phyloP scores from a whole-genome alignment of 2,888 invertebrate species.

The Allophyes oxyacanthae region DNA sequence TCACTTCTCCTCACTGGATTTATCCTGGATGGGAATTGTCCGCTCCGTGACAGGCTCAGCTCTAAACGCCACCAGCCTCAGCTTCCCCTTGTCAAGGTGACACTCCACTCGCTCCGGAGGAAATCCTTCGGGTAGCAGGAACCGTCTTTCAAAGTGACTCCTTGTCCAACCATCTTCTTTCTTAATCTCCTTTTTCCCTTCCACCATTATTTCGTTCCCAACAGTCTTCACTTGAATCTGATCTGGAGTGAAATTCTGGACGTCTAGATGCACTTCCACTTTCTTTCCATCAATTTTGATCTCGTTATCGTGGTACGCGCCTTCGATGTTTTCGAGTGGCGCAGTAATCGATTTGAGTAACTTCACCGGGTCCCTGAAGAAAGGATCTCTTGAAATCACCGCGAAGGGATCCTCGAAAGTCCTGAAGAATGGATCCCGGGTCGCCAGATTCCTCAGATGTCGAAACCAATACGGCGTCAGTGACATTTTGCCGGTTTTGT shows the following conservation, averaged over 20 bases:
- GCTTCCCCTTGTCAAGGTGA: constrained; percentile 93
- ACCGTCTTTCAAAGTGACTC: constrained; percentile 93
- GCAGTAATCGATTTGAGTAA: constrained; percentile 70
- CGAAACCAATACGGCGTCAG: constrained; percentile 83
- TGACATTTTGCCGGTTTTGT: constrained; percentile 71
- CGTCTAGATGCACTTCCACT: constrained; percentile 93
- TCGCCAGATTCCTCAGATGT: constrained; percentile 77
- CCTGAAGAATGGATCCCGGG: constrained; percentile 75
- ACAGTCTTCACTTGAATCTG: constrained; percentile 94
- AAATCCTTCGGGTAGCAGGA: constrained; percentile 93
- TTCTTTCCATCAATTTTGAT: constrained; percentile 91
- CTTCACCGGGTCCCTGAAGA: constrained; percentile 80
- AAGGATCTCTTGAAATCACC: constrained; percentile 76
- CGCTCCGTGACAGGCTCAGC: constrained; percentile 76
- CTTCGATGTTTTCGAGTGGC: constrained; percentile 77
- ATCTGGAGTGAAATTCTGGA: constrained; percentile 93
- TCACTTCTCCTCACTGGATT: constrained; percentile 48
- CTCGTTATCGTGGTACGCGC: constrained; percentile 87
- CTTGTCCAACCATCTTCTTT: constrained; percentile 93
- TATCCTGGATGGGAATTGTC: constrained; percentile 76
- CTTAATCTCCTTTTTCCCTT: constrained; percentile 94
- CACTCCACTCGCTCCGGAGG: constrained; percentile 93
- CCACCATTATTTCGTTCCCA: constrained; percentile 92
- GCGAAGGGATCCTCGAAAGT: constrained; percentile 78
- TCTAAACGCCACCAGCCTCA: constrained; percentile 91